These are phyloP conservation scores for Anadara kagoshimensis DNA, from an alignment of 1,140 invertebrate genomes.

Conservation along the genomic window DNA sequence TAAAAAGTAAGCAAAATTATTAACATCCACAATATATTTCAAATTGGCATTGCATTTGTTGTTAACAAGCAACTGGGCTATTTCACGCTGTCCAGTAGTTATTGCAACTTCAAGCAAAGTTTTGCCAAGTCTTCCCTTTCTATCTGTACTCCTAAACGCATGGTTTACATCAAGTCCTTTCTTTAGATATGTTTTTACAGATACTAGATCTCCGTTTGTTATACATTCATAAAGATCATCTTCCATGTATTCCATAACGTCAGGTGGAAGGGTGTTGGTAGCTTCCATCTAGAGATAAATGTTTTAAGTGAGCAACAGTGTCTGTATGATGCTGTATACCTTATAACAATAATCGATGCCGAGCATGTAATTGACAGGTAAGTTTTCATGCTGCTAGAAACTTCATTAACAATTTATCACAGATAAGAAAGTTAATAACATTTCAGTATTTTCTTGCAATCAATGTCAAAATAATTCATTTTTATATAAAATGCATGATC, in stretches of 20 bases:
- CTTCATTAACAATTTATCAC: no score
- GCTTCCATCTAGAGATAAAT: no score
- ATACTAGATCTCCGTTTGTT: constrained; percentile 37
- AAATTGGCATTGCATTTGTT: constrained; percentile 54
- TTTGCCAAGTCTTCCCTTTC: constrained; percentile 47
- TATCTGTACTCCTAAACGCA: constrained; percentile 52
- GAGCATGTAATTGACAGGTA: no score
- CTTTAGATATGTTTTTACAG: constrained; percentile 47
- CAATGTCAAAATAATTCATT: no score
- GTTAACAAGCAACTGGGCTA: constrained; percentile 44
- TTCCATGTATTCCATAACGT: constrained; percentile 60
- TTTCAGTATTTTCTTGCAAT: no score
- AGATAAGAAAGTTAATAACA: no score
- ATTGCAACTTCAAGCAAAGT: constrained; percentile 57
- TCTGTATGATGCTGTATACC: no score
- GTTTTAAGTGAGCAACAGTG: no score
- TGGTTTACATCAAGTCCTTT: constrained; percentile 54
- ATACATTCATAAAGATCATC: constrained; percentile 51
- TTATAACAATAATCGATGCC: no score
- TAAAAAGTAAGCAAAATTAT: constrained; percentile 46
- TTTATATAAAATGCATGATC: no score
- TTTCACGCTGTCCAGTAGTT: constrained; percentile 34
- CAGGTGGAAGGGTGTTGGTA: background rate
- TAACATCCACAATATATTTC: constrained; percentile 57
- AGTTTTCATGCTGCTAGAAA: no score